Evolutionary conservation across 2,797 vertebrate species (phyloP), one percentile per base, ranked within the genome.

Genomic region (Knipowitschia caucasica): DNA sequence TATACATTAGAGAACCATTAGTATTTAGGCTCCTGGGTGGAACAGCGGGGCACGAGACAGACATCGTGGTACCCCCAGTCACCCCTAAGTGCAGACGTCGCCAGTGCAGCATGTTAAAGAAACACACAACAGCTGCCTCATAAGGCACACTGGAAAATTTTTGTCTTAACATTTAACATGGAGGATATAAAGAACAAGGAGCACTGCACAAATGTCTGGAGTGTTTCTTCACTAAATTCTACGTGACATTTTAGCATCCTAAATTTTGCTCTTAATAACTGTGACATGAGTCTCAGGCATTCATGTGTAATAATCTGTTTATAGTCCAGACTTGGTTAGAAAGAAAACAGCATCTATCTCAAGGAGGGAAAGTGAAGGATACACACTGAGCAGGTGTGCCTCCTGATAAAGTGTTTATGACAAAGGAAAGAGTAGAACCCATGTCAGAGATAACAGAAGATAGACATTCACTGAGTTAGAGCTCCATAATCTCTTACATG

Each of bases 1-100:
- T 88, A 83, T 88, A 90, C 86, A 89, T 86, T 86, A 84, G 79
- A 84, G 85, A 81, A 77, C 80, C 86, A 88, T 90, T 86, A 88
- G 84, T 84, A 84, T 88, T 88, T 82, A 79, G 85, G 77, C 75
- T 86, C 82, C 86, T 86, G 82, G 75, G 83, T 83, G 73, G 77
- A 87, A 75, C 87, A 89, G 88, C 81, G 23, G 86, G 87, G 72
- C 81, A 68, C 76, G 66, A 85, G 85, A 85, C 85, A 89, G 75
- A 71, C 87, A 85, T 89, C 89, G 87, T 89, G 64, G 58, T 50
- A 61, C 53, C 70, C 77, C 76, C 56, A 12, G 29, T 80, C 73
- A 65, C 69, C 59, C 72, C 55, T 47, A 17, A 78, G 80, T 64
- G 77, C 56, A 67, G 67, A 46, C n/a, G 29, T 53, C 20, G 20